phyloP scores from a whole-genome alignment of 2,113 vertebrate genomes.

The Pao palembangensis region DNA sequence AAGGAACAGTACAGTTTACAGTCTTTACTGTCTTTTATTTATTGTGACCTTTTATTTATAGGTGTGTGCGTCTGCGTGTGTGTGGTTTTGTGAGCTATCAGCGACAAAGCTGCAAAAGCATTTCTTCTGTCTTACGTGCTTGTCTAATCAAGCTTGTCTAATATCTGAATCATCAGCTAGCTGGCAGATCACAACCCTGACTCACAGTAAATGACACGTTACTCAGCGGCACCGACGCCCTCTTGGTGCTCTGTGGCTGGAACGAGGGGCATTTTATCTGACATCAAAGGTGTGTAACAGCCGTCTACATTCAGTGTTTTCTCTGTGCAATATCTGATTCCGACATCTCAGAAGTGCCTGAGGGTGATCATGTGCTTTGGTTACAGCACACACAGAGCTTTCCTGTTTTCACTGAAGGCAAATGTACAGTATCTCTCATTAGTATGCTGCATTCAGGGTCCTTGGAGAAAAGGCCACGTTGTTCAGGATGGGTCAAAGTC shows the following conservation, averaged over 20 bases:
- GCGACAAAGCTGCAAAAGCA: too few relatives aligned
- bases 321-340: constrained; percentile 41
- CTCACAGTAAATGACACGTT: constrained; percentile 13
- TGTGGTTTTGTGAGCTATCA: not conserved
- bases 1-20: not conserved
- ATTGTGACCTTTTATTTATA: not conserved
- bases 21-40: too few relatives aligned
- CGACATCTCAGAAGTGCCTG: constrained; percentile 45
- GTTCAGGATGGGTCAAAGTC: too few relatives aligned
- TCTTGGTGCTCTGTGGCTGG: constrained; percentile 56
- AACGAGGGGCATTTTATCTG: constrained; percentile 51
- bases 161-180: constrained; percentile 16
- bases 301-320: constrained; percentile 44
- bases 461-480: not conserved
- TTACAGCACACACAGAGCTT: not conserved
- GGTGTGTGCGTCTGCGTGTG: not conserved
- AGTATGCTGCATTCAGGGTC: not conserved
- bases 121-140: not conserved
- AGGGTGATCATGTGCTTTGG: constrained; percentile 25
- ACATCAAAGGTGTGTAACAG: constrained; percentile 58
- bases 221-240: constrained; percentile 37
- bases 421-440: too few relatives aligned
- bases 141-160: constrained; percentile 3
- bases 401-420: not conserved
- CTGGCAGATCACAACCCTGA: constrained; percentile 5